Evolutionary conservation across 2,888 invertebrate species (phyloP).

Genomic region (Geophilus truncorum): DNA sequence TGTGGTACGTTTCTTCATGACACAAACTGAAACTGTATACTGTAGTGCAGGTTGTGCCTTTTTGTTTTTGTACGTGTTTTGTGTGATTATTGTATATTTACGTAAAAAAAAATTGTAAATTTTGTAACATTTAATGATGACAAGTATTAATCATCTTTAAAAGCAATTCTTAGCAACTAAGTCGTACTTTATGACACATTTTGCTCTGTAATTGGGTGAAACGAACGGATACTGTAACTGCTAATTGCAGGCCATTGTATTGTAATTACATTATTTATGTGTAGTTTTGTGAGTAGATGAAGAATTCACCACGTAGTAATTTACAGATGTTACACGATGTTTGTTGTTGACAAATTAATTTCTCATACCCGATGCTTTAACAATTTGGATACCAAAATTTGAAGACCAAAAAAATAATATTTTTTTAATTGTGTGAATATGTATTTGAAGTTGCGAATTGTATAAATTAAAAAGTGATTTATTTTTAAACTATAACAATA

Average conservation of each 20-base stretch:
- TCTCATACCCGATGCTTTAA: not conserved
- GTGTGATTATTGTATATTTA: not conserved
- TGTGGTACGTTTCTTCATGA: no score
- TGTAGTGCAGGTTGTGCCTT: not conserved
- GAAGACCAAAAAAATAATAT: not conserved
- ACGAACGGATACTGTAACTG: not conserved
- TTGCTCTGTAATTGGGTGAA: not conserved
- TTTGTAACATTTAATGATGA: not conserved
- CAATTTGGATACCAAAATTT: not conserved
- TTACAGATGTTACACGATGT: not conserved
- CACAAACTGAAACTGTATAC: no score
- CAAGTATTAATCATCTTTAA: not conserved
- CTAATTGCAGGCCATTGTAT: not conserved
- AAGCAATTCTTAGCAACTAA: not conserved
- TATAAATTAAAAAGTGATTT: not conserved
- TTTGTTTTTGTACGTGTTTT: not conserved
- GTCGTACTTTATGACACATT: not conserved
- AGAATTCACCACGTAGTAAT: not conserved
- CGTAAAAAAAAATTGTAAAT: not conserved
- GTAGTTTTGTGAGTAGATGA: not conserved
- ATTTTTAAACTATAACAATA: not conserved
- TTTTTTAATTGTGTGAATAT: conserved; percentile 9
- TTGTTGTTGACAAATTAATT: not conserved
- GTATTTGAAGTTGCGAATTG: not conserved
- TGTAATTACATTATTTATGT: not conserved